A percentile compares a stretch with the other conserved stretches of the same genome.
Evolutionary conservation across 2,797 vertebrate species (phyloP).

Genomic region (Periparus ater): DNA sequence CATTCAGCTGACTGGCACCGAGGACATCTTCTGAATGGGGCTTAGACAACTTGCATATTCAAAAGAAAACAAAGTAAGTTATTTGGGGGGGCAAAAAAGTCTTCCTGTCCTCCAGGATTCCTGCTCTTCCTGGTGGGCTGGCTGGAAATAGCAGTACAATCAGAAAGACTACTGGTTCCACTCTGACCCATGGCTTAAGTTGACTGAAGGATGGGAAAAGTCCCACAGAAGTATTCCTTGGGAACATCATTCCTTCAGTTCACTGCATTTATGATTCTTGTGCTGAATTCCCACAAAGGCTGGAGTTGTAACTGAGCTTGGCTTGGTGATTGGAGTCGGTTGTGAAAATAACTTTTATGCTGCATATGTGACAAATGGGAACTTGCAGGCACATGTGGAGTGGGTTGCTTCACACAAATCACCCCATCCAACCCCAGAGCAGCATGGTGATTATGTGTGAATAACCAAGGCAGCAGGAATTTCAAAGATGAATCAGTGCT

Average conservation of each 20-base stretch:
- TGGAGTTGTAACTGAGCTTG: not conserved
- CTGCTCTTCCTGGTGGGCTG: slow-evolving; percentile 24
- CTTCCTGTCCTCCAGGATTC: slow-evolving; percentile 2
- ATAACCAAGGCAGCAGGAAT: slow-evolving; percentile 11
- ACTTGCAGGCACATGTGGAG: not conserved
- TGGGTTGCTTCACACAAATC: not conserved
- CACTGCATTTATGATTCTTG: not conserved
- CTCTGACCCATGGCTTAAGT: slow-evolving; percentile 2
- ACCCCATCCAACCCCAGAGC: not conserved
- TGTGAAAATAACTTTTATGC: slow-evolving; percentile 4
- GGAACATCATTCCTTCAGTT: slow-evolving; percentile 18
- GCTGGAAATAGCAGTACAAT: not conserved
- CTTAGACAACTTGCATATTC: not conserved
- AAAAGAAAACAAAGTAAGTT: slow-evolving; percentile 25
- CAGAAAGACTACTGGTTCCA: not conserved
- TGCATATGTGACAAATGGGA: not conserved
- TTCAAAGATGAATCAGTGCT: slow-evolving; percentile 12
- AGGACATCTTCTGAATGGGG: slow-evolving; percentile 30
- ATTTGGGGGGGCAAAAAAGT: not conserved
- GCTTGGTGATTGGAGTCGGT: not conserved
- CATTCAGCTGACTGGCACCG: not conserved
- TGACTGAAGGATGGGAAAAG: slow-evolving; percentile 27
- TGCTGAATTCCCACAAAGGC: slow-evolving; percentile 28
- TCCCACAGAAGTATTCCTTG: slow-evolving; percentile 8
- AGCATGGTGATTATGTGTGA: not conserved